These are phyloP conservation scores for Stichodactyla helianthus DNA, from an alignment of 64 coral and sea anemone species.

Conservation along the genomic window DNA sequence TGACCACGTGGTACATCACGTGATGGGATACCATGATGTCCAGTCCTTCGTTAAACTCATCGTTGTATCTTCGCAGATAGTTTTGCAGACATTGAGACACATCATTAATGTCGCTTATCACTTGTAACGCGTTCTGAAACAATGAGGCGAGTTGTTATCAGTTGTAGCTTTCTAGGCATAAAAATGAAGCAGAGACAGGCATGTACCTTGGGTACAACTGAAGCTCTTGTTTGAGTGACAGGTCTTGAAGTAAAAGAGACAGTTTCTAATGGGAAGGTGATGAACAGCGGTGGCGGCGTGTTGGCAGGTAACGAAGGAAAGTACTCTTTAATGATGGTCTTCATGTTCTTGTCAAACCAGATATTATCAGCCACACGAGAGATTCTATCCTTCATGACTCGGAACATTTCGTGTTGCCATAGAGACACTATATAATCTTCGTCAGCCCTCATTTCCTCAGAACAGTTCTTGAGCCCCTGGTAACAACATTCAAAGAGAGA, in stretches of 20 bases:
- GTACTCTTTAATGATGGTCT: conserved; percentile 70
- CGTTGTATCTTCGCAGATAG: conserved; percentile 84
- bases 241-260: conserved; percentile 60
- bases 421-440: conserved; percentile 96
- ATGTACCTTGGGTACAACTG: conserved; percentile 63
- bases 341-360: conserved; percentile 94
- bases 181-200: not conserved
- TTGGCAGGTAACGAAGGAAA: conserved; percentile 84
- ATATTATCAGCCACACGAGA: conserved; percentile 73
- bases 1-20: conserved; percentile 86
- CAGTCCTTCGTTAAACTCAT: conserved; percentile 77
- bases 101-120: conserved; percentile 64
- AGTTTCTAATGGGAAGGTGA: conserved; percentile 81
- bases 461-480: conserved; percentile 91
- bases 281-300: conserved; percentile 68
- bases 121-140: conserved; percentile 64
- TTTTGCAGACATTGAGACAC: conserved; percentile 76
- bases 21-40: conserved; percentile 74
- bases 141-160: not conserved
- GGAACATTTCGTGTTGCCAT: conserved; percentile 85
- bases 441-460: conserved; percentile 95
- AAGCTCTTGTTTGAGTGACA: conserved; percentile 55
- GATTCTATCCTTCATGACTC: conserved; percentile 84
- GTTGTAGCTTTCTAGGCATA: not conserved
- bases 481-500: not conserved